phyloP scores from a whole-genome alignment of 2,113 vertebrate genomes.

The Stegastes partitus region DNA sequence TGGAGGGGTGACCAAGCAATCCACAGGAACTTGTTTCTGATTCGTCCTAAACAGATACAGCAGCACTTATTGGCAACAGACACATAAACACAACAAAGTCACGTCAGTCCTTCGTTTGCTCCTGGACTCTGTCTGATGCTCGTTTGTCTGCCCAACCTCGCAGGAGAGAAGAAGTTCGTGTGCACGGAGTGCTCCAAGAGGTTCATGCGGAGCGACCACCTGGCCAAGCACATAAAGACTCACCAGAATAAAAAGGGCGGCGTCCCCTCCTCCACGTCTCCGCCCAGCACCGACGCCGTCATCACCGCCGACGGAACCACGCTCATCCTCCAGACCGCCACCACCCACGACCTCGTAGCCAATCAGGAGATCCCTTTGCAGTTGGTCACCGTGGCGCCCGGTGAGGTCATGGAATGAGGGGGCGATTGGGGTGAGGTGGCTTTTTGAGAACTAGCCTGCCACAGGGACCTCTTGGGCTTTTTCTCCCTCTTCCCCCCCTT shows the following conservation, averaged over 20 bases:
- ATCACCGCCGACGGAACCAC: constrained; percentile 97
- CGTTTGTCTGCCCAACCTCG: neutral
- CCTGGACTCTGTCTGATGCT: neutral
- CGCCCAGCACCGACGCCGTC: constrained; percentile 89
- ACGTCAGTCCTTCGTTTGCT: no score
- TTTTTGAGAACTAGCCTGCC: constrained; percentile 80
- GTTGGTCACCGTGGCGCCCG: constrained; percentile 97
- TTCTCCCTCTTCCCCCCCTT: constrained; percentile 60
- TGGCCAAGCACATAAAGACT: constrained; percentile 99
- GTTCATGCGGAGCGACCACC: constrained; percentile 99
- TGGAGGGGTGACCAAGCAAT: no score
- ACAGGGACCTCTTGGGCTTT: constrained; percentile 76
- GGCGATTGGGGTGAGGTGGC: constrained; percentile 66
- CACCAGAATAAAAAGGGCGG: constrained; percentile 99
- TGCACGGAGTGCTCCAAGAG: constrained; percentile 98
- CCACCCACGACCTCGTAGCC: constrained; percentile 94
- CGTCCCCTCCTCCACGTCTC: constrained; percentile 89
- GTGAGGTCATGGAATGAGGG: constrained; percentile 97
- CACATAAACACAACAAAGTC: no score
- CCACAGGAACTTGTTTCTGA: no score
- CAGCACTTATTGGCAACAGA: no score
- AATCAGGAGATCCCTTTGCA: constrained; percentile 99
- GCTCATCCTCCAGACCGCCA: constrained; percentile 97
- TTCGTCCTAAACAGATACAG: no score
- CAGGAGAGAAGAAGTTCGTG: constrained; percentile 99